Conservation (phyloP, 2,797 vertebrate genomes). For the Ptychobarbus kaznakovi region DNA sequence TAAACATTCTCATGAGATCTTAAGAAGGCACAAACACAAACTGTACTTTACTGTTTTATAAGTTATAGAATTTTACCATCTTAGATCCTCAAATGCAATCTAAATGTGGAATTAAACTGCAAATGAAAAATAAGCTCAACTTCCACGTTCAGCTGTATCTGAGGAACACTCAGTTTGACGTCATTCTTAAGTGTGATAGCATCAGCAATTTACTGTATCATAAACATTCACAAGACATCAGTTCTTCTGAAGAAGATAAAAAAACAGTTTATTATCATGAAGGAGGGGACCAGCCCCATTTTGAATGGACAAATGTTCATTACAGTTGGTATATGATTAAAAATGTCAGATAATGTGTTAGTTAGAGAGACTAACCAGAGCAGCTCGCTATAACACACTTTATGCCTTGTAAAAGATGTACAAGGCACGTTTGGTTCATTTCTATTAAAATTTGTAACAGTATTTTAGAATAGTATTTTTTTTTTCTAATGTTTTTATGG, state of each 20-base stretch:
- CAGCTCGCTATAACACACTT: not conserved
- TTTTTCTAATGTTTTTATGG: not conserved
- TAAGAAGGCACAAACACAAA: constrained; percentile 17
- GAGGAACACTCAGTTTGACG: not conserved
- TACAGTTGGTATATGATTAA: constrained; percentile 15
- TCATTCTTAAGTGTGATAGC: not conserved
- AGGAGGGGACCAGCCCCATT: constrained; percentile 2
- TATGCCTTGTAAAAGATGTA: not conserved
- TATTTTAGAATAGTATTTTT: not conserved
- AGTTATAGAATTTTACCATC: not conserved
- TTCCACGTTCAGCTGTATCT: not conserved
- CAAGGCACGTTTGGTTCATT: not conserved
- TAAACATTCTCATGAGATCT: not conserved
- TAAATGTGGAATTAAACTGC: not conserved
- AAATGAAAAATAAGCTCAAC: not conserved
- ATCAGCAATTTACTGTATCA: not conserved
- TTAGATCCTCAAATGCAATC: not conserved
- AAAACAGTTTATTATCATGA: not conserved
- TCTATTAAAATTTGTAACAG: not conserved
- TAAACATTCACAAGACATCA: constrained; percentile 23
- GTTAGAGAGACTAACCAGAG: not conserved
- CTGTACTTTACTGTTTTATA: not conserved
- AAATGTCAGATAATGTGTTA: not conserved
- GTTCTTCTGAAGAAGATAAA: not conserved
- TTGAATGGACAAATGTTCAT: constrained; percentile 16